These are phyloP conservation scores for Opisthocomus hoazin DNA, from an alignment of 2,113 vertebrate genomes.

Conservation along the genomic window DNA sequence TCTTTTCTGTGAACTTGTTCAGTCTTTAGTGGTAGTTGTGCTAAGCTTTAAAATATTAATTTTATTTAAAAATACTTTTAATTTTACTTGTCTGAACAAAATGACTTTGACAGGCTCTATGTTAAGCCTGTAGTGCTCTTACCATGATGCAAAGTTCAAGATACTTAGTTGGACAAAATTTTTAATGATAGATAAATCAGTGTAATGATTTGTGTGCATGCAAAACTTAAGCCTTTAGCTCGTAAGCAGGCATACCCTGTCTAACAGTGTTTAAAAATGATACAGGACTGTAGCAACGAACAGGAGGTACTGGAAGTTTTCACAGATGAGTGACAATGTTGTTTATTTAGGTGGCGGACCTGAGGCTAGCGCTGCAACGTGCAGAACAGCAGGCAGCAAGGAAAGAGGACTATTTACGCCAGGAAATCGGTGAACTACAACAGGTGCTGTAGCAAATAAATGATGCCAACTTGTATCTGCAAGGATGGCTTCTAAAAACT, in stretches of 20 bases:
- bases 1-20: background rate
- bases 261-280: background rate
- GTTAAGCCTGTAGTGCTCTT: background rate
- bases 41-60: background rate
- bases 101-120: background rate
- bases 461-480: background rate
- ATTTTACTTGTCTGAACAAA: background rate
- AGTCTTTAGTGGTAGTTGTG: background rate
- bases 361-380: slow-evolving; percentile 88
- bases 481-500: background rate
- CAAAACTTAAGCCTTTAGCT: background rate
- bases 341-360: slow-evolving; percentile 83
- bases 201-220: background rate
- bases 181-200: background rate
- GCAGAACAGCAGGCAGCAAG: slow-evolving; percentile 92
- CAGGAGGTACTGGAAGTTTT: background rate
- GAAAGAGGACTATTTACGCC: slow-evolving; percentile 95
- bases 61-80: background rate
- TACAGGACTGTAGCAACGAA: background rate
- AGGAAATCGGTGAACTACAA: slow-evolving; percentile 92
- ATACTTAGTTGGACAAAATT: background rate
- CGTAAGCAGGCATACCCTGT: background rate
- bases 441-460: slow-evolving; percentile 75
- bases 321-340: background rate
- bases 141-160: background rate